Evolutionary conservation across 1,140 invertebrate genomes (phyloP), one percentile per base, ranked within the genome.

Genomic region (Drosophila persimilis): DNA sequence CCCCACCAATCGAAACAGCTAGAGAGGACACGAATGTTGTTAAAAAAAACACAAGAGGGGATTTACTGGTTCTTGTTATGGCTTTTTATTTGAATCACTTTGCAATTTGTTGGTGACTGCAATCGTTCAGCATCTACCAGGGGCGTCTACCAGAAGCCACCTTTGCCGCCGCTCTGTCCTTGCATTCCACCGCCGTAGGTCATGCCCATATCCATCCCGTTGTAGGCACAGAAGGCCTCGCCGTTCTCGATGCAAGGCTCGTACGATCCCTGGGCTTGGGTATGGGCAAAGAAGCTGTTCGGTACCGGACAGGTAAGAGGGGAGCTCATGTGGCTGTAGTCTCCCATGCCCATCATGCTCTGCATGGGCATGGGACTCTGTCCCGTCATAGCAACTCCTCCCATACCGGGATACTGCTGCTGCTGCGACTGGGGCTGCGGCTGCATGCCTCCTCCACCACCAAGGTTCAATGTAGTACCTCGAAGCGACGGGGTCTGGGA

Each of bases 161-260:
- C 46, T 46, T 64, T 61, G 6, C 11, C 35, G 35, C 35, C 11
- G 11, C 17, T 31, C n/a, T 60, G 53, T 56, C 41, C 54, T 3
- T 6, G 7, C 41, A 29, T 45, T 24, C 22, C 15, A 9, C 43
- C 43, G 17, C 52, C 53, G 11, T 35, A 52, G 11, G 31, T 26
- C 43, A 26, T n/a, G 44, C 9, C 22, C 31, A 56, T 41, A 3
- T 69, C 63, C 50, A 69, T 57, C 31, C 31, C 50, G 31, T 69
- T 66, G 65, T 66, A 69, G 24, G 61, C 65, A 2, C 35, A 48
- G 17, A 41, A 69, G 13, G 65, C 65, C 24, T 69, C 65, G 1
- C 65, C 65, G 13, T 67, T 67, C 24, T 41, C 50, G n/a, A 67
- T 67, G 50, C 65, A 67, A 22, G 65, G 35, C 43, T 41, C 62